These are phyloP conservation scores for Hyles euphorbiae DNA, from an alignment of 1,140 invertebrate genomes.

Conservation along the genomic window DNA sequence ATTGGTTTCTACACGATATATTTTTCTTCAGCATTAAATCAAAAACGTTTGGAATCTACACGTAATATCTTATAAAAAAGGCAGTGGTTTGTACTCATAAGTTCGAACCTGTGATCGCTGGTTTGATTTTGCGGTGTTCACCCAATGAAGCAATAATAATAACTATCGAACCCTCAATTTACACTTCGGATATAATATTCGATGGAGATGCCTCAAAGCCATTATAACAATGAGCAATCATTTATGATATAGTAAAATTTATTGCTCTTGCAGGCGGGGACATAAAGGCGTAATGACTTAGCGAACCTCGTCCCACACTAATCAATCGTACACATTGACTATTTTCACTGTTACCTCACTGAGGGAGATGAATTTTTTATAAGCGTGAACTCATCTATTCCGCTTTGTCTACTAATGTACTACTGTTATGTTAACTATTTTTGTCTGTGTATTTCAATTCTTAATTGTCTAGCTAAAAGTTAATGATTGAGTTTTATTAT, in stretches of 20 bases:
- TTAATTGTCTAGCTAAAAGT: no score
- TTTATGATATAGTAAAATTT: slow-evolving; percentile 23
- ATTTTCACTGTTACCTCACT: slow-evolving; percentile 28
- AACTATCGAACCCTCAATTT: no score
- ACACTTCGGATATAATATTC: no score
- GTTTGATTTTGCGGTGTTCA: no score
- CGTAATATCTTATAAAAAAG: no score
- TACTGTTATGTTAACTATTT: background rate
- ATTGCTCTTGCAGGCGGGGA: slow-evolving; percentile 28
- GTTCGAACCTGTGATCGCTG: no score
- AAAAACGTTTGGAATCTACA: no score
- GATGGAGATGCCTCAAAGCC: background rate
- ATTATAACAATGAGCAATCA: slow-evolving; percentile 17
- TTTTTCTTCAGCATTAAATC: no score
- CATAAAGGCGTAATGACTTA: slow-evolving; percentile 32
- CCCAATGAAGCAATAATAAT: no score
- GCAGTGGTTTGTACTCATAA: no score
- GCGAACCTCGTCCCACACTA: slow-evolving; percentile 18
- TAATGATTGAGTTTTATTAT: no score
- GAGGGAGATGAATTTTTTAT: slow-evolving; percentile 31
- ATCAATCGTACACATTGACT: slow-evolving; percentile 21
- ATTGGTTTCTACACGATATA: no score
- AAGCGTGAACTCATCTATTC: slow-evolving; percentile 17
- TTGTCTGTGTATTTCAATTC: background rate
- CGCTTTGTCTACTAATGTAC: background rate